Conservation (phyloP, 1,140 invertebrate species). For the Zaprionus camerounensis region DNA sequence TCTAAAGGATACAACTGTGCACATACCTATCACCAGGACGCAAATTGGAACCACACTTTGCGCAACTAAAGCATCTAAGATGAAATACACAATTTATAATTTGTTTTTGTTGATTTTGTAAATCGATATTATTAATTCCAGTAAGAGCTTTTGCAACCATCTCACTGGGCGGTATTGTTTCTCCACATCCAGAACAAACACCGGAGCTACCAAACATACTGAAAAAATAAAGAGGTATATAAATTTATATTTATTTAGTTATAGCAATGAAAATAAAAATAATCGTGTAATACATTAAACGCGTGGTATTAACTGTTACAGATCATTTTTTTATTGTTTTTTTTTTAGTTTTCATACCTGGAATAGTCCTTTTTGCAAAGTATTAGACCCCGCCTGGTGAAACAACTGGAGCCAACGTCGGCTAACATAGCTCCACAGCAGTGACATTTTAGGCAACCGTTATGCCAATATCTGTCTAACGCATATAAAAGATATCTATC, state of each 20-base stretch:
- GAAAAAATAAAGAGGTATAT: constrained; percentile 80
- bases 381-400: constrained; percentile 95
- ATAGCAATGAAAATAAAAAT: background rate
- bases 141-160: constrained; percentile 93
- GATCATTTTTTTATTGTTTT: background rate
- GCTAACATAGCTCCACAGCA: constrained; percentile 93
- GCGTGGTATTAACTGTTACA: background rate
- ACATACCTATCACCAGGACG: constrained; percentile 93
- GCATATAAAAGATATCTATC: constrained; percentile 95
- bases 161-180: constrained; percentile 95
- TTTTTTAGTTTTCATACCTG: constrained; percentile 88
- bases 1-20: background rate
- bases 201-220: constrained; percentile 95
- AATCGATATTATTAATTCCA: constrained; percentile 84
- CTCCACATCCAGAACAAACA: constrained; percentile 94
- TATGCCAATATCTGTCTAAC: constrained; percentile 96
- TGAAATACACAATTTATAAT: constrained; percentile 90
- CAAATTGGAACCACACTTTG: constrained; percentile 94
- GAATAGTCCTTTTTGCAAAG: constrained; percentile 97
- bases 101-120: constrained; percentile 82
- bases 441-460: constrained; percentile 95
- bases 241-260: background rate
- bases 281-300: background rate
- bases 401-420: constrained; percentile 95
- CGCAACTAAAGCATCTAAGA: constrained; percentile 97